Base-by-base conservation (phyloP, 1,140 invertebrate genomes). In the Anastatus disparis region DNA sequence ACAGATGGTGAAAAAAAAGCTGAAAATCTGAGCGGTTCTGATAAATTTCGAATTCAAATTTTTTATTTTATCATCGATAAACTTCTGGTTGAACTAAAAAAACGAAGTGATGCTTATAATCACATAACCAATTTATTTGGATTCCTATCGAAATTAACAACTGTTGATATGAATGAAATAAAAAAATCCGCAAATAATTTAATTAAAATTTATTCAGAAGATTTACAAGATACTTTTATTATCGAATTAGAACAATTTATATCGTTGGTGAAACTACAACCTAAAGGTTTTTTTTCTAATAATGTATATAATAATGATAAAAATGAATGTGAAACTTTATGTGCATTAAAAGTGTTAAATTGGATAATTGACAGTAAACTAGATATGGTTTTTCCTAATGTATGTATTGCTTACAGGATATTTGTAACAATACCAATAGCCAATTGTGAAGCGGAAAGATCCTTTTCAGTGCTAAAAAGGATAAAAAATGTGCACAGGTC, bases 21-120 rank as follows among this genome's bases (percentile, higher is more conserved):
- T 3, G 46, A 42, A 62, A 26, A 12, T 24, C 52, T 38, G 15
- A 53, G 17, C 6, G 17, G 17, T 7, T 31, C 44, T 4, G 56
- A 70, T 13, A 35, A 62, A 61, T 70, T 70, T 44, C 8, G 46
- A 53, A 70, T 70, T 61, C 20, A 70, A 24, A 53, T 22, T 12
- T 61, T 61, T 61, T 38, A 61, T 31, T 40, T 44, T 35, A 70
- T 58, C 12, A 52, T 62, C 24, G 67, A 70, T 70, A 48, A 50
- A 55, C 26, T 68, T 10, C 17, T 40, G 13, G 29, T n/a, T 27
- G 55, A 68, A 59, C 59, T 68, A 22, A 35, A 55, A 56, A 46
- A 59, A 38, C 24, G 44, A 31, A 59, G n/a, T 29, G 55, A 59
- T 2, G 66, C 44, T 20, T n/a, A n/a, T n/a, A n/a, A n/a, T n/a